Evolutionary conservation across 2,113 vertebrate genomes (phyloP), one percentile per base, ranked within the genome.

Genomic region (Ceyx melanurus): DNA sequence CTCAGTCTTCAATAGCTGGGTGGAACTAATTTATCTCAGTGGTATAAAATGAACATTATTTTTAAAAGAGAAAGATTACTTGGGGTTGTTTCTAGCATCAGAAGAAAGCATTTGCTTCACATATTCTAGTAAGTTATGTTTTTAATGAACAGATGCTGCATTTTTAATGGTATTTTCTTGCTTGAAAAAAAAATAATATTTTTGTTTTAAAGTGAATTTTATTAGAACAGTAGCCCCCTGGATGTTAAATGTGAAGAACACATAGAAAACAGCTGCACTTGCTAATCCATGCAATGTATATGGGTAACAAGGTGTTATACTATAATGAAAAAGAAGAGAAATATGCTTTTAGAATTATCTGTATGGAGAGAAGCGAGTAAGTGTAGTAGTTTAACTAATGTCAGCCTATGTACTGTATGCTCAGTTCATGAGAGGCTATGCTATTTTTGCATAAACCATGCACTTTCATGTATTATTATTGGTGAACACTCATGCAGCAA

Each of bases 391-490:
- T 93, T 97, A 75, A 77, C 35, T 56, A 56, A 58, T 78, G 23
- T 87, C 56, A 96, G 56, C 45, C 60, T 48, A 81, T 46, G 78
- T 65, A 80, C 72, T 76, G 37, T 37, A 37, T 70, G 29, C 56
- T 71, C 22, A 46, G 40, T 26, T 90, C 10, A 0, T 40, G 56
- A 94, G 67, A 93, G 51, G 6, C 33, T 90, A 26, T 77, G 60
- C 37, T 22, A 64, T 93, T 96, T 95, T 95, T 96, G 33, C 42
- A 80, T 84, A 93, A 96, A 7, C 20, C 8, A 12, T 88, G 42
- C 13, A 68, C 48, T 82, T 93, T 85, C 23, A 66, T 45, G 50
- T 67, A n/a, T 57, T 90, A 87, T 90, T 90, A 75, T 56, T 45
- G 14, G 25, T 84, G 64, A 67, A 31, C 57, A 58, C 54, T 71